phyloP scores from a whole-genome alignment of 92 coral and sea anemone species.

The Epizoanthus ramosus region DNA sequence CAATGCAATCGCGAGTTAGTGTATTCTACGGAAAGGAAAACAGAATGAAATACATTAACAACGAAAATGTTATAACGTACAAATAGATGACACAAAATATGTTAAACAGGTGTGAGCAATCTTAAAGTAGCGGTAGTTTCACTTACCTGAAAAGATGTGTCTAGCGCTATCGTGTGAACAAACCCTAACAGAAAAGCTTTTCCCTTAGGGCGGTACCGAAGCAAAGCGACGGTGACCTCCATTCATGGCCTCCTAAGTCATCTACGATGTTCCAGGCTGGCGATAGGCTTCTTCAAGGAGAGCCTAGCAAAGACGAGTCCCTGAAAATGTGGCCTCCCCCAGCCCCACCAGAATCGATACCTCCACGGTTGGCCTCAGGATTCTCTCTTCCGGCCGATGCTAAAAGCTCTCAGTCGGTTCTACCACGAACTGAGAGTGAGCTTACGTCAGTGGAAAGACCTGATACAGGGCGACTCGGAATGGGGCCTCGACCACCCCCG shows the following conservation, averaged over 20 bases:
- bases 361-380: background rate
- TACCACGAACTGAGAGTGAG: slow-evolving; percentile 8
- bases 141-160: too few species aligned
- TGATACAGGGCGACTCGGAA: background rate
- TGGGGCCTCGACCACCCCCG: background rate
- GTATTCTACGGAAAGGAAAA: too few species aligned
- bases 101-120: too few species aligned
- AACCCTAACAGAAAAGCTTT: too few species aligned
- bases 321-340: slow-evolving; percentile 90
- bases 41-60: too few species aligned
- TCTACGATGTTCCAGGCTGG: slow-evolving; percentile 54
- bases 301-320: slow-evolving; percentile 35
- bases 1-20: too few species aligned
- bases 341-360: slow-evolving; percentile 77
- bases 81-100: too few species aligned
- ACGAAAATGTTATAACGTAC: too few species aligned
- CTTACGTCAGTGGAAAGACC: background rate
- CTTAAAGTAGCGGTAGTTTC: too few species aligned
- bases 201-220: slow-evolving; percentile 25
- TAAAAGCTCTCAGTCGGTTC: background rate
- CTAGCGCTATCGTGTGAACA: too few species aligned
- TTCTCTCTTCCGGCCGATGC: background rate
- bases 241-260: slow-evolving; percentile 93
- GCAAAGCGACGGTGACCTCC: slow-evolving; percentile 67
- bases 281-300: slow-evolving; percentile 21